These are phyloP conservation scores for Sebastes cheni DNA, from an alignment of 2,797 vertebrate genomes.

Conservation along the genomic window DNA sequence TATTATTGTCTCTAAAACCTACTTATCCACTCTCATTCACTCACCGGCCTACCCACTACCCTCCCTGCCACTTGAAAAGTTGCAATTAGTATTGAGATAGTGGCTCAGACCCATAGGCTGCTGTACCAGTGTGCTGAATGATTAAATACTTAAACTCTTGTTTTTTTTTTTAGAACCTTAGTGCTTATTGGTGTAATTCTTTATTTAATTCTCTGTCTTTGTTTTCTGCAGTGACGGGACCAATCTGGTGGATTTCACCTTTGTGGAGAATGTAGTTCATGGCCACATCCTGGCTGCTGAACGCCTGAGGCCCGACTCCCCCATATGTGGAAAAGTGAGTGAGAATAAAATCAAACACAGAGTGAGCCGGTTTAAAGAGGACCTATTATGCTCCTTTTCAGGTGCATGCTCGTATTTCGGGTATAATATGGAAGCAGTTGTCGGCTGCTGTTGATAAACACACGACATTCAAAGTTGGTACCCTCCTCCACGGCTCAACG, in stretches of 20 bases:
- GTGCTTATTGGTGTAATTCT: neutral
- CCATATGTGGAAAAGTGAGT: conserved; percentile 91
- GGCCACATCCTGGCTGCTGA: conserved; percentile 96
- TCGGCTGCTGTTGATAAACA: no score
- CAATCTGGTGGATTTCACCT: conserved; percentile 97
- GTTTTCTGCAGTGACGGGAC: conserved; percentile 85
- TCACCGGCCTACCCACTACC: neutral
- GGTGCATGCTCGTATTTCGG: no score
- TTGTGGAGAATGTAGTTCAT: conserved; percentile 96
- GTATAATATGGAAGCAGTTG: no score
- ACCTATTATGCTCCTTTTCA: no score
- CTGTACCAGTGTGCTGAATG: neutral
- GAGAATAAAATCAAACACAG: neutral
- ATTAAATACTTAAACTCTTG: neutral
- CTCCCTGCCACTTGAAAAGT: neutral
- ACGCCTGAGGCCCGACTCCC: conserved; percentile 80
- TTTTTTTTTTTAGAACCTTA: neutral
- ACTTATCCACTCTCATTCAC: neutral
- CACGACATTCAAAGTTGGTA: no score
- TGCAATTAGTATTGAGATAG: neutral
- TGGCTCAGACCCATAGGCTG: neutral
- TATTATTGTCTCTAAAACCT: neutral
- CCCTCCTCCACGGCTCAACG: no score
- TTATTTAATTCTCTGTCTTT: neutral
- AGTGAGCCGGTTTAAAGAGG: neutral